Conservation (phyloP, 2,888 invertebrate genomes). For the Druceiella hillmani region DNA sequence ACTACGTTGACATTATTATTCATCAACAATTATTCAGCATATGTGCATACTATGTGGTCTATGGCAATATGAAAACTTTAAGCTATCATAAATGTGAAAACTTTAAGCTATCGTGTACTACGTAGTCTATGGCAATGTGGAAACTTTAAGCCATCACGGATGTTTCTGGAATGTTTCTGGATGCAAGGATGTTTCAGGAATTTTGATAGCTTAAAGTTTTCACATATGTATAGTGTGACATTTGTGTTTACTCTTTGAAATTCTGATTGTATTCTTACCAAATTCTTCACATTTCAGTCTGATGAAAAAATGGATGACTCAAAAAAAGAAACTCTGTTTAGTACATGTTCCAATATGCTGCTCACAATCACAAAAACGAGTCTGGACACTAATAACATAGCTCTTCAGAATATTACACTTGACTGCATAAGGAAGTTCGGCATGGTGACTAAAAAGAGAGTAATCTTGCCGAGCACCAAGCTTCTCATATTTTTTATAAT, state of each 20-base stretch:
- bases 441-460: slow-evolving; percentile 33
- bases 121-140: too few relatives aligned
- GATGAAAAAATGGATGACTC: slow-evolving; percentile 28
- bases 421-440: slow-evolving; percentile 50
- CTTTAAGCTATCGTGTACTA: too few relatives aligned
- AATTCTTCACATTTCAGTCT: slow-evolving; percentile 23
- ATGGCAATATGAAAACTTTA: too few relatives aligned
- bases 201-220: neutral
- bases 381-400: slow-evolving; percentile 47
- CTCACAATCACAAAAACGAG: slow-evolving; percentile 43
- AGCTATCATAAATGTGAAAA: too few relatives aligned
- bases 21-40: too few relatives aligned
- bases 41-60: too few relatives aligned
- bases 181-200: too few relatives aligned
- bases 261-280: too few relatives aligned
- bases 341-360: slow-evolving; percentile 37
- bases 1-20: too few relatives aligned
- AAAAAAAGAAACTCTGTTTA: slow-evolving; percentile 36
- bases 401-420: slow-evolving; percentile 50
- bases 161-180: too few relatives aligned
- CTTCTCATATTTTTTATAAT: slow-evolving; percentile 57
- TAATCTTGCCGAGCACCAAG: slow-evolving; percentile 44
- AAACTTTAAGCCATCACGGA: too few relatives aligned
- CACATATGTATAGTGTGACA: neutral
- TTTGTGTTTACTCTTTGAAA: too few relatives aligned